Evolutionary conservation across 2,888 invertebrate genomes (phyloP), one percentile per base, ranked within the genome.

Genomic region (Diplolepis rosae): DNA sequence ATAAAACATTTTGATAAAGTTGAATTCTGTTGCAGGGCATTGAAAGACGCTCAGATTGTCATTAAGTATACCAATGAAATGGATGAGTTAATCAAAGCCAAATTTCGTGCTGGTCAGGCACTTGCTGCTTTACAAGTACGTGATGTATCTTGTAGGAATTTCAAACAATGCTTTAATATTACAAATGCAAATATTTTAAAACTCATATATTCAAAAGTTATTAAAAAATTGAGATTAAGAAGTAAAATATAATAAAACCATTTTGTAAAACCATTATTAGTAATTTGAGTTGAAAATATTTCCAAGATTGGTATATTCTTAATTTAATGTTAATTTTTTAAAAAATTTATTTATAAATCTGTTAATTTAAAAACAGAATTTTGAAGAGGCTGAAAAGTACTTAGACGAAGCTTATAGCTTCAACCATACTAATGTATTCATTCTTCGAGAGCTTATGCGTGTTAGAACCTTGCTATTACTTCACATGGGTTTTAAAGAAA

Each of bases 401-500:
- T 79, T 78, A 24, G 61, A 45, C 32, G 77, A 80, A 27, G 78
- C 80, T 56, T 48, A 77, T 4, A 71, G 74, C 65, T 71, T 82
- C 1, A 70, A 74, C 24, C 80, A 80, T 1, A 42, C 75, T 18
- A 73, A 73, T 70, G 28, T 45, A n/a, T 51, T 54, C 45, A 79
- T 79, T 1, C 48, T 76, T 18, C 73, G 80, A 67, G 81, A 83
- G 66, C 68, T 79, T 3, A 48, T 78, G 32, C 72, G 78, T 2
- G 68, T 78, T 30, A 78, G 80, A 75, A 66, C 81, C 6, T 48
- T 68, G 24, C 73, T 72, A 51, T 69, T 83, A 15, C 54, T 73
- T 7, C 52, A 54, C 9, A 76, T 79, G 76, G 82, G 82, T 51
- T 83, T 78, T 65, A 30, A 61, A 1, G 79, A 81, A 61, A 76